Percentiles rank a stretch among this genome's conserved stretches.
phyloP scores from a whole-genome alignment of 1,140 invertebrate genomes.

The Caenorhabditis brenneri region DNA sequence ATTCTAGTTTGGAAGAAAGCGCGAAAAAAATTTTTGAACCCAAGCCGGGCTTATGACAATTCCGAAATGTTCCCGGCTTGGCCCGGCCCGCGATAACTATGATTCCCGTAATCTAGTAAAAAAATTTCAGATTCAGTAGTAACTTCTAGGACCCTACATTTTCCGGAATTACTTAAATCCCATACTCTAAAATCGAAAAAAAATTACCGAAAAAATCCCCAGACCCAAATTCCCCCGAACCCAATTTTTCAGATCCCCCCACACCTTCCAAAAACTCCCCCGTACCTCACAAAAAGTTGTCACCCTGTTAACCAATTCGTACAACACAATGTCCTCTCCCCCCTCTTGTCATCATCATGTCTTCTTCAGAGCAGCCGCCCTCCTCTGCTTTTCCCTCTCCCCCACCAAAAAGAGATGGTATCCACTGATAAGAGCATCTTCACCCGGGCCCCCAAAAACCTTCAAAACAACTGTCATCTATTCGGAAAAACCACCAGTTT shows the following conservation, averaged over 20 bases:
- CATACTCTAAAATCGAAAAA: no score
- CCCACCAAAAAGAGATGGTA: not conserved
- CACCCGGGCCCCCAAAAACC: no score
- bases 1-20: no score
- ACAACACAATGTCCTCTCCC: not conserved
- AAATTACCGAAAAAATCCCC: not conserved
- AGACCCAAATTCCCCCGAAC: not conserved
- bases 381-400: not conserved
- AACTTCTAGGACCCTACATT: no score
- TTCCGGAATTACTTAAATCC: no score
- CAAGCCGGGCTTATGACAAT: no score
- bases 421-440: constrained; percentile 3
- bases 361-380: not conserved
- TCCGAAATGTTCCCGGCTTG: no score
- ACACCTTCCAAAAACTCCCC: no score
- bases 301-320: not conserved
- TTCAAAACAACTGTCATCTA: not conserved
- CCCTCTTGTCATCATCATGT: not conserved
- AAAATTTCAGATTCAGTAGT: no score
- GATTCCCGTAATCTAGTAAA: no score
- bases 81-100: no score
- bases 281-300: not conserved
- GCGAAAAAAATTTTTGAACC: no score
- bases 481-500: not conserved
- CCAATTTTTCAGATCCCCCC: not conserved